Evolutionary conservation across 2,888 invertebrate species (phyloP), one percentile per base, ranked within the genome.

Genomic region (Leptopterna dolabrata): DNA sequence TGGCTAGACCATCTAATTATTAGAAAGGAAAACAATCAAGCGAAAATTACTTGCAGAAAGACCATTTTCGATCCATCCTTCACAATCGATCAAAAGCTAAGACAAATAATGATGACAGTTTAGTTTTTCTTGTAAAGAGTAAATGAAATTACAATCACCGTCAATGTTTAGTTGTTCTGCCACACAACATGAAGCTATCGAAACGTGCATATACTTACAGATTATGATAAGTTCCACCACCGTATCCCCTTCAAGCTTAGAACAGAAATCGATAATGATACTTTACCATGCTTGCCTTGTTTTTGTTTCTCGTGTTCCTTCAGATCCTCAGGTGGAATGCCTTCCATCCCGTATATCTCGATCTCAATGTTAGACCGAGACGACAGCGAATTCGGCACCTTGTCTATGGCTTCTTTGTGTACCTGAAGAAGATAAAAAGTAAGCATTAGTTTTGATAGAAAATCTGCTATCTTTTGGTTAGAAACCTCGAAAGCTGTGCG

Each of bases 331-430:
- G 97, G 95, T 43, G 99, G 99, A 91, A 99, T 99, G 90, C 99
- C 99, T 94, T 99, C 99, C 99, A 99, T 99, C 90, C 99, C 99
- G 94, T 99, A 99, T 91, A 99, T 99, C 94, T 99, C 99, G 92
- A 99, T 97, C 93, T 99, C 99, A 92, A 98, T 98, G 93, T 98
- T 98, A 91, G 98, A 98, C 92, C 99, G 95, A 93, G 98, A 98
- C 91, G 99, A 98, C 92, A 99, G 93, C 89, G 99, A 98, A 93
- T 99, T 99, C 90, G 99, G 99, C 92, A 99, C 99, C 94, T 99
- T 99, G 93, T 99, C 99, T 92, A 99, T 98, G 88, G 98, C 98
- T 93, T 99, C 99, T 93, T 99, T 99, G 93, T 99, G 99, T 88
- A 99, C 99, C 96, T 97, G 92, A 85, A 3, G 2, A 55, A 55